Percentiles rank a stretch among this genome's conserved stretches.
Conservation (phyloP, 2,797 vertebrate genomes). For the Valencia hispanica region DNA sequence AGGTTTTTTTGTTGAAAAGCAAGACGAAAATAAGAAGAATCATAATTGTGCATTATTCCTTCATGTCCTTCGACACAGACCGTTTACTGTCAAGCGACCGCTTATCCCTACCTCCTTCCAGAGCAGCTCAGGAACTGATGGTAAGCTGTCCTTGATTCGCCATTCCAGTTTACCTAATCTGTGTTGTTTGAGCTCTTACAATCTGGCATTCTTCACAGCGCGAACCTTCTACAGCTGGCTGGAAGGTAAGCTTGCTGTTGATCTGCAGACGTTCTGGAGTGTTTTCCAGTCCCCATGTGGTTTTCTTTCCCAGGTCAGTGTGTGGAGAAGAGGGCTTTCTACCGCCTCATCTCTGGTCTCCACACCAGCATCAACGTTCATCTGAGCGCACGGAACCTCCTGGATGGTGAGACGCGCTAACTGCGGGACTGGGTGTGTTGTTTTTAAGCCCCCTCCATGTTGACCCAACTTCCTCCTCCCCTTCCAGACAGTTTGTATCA, state of each 20-base stretch:
- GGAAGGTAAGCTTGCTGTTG: conserved; percentile 82
- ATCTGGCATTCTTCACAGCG: conserved; percentile 71
- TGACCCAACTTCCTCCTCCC: neutral
- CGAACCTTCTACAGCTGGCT: conserved; percentile 90
- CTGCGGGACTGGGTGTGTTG: neutral
- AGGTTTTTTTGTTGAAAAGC: neutral
- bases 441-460: neutral
- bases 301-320: conserved; percentile 82
- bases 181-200: neutral
- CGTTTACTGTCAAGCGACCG: conserved; percentile 87
- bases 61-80: conserved; percentile 74
- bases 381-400: conserved; percentile 89
- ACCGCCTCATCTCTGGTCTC: conserved; percentile 90
- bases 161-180: too few relatives aligned
- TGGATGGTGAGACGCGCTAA: conserved; percentile 82
- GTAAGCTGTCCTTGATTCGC: conserved; percentile 52
- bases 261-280: neutral
- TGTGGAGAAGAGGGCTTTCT: conserved; percentile 95
- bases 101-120: conserved; percentile 78
- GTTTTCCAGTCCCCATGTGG: neutral
- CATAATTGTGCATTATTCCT: neutral
- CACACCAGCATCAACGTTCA: conserved; percentile 95
- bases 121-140: conserved; percentile 76
- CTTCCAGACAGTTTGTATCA: conserved; percentile 87
- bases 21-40: neutral